Conservation (phyloP, 1,140 invertebrate genomes). For the Cherax destructor region DNA sequence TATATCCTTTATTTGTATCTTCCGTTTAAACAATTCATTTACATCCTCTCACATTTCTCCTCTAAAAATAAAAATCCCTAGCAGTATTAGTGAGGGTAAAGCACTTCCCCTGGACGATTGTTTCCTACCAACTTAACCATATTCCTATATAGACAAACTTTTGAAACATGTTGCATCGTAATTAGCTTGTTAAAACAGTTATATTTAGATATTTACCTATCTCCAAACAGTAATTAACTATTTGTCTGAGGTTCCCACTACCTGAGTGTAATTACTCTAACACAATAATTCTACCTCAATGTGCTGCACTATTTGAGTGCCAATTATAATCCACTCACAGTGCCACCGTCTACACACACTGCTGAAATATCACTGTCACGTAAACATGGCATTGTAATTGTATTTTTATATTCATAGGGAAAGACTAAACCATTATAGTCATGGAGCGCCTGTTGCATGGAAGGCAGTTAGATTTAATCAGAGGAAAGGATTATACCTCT, state of each 20-base stretch:
- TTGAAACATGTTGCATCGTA: background rate
- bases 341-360: background rate
- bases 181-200: background rate
- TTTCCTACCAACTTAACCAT: background rate
- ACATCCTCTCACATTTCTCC: too few relatives aligned
- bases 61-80: too few relatives aligned
- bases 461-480: too few relatives aligned
- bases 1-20: too few relatives aligned
- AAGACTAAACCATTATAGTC: too few relatives aligned
- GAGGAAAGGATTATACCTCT: too few relatives aligned
- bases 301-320: background rate
- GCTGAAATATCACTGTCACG: background rate
- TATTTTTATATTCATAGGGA: too few relatives aligned
- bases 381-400: background rate
- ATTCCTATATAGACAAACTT: background rate
- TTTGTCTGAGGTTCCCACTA: background rate
- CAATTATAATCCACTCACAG: background rate
- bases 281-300: background rate
- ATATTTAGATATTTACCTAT: background rate
- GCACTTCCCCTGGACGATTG: too few relatives aligned
- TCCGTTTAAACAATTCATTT: too few relatives aligned
- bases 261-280: background rate
- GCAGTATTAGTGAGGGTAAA: too few relatives aligned
- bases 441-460: too few relatives aligned
- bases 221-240: background rate